A percentile compares a stretch with the other conserved stretches of the same genome.
Conservation (phyloP, 2,888 invertebrate species). For the Eilema caniola region DNA sequence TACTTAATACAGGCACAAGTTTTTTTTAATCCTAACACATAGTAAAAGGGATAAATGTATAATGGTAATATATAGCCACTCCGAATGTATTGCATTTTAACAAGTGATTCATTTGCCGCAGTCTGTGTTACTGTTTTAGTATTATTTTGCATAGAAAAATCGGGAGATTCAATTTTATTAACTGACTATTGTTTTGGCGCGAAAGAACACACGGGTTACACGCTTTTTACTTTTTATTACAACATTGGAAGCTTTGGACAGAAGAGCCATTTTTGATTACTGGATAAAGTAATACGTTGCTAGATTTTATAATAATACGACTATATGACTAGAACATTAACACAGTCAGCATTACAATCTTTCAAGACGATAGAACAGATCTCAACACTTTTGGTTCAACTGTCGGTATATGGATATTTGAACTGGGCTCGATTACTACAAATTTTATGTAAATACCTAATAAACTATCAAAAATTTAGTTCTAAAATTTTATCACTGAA, state of each 20-base stretch:
- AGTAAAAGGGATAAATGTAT: conserved; percentile 54
- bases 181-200: neutral
- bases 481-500: conserved; percentile 45
- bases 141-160: neutral
- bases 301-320: neutral
- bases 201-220: neutral
- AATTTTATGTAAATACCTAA: conserved; percentile 38
- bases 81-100: conserved; percentile 45
- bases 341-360: conserved; percentile 7
- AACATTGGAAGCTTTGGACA: neutral
- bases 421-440: conserved; percentile 28
- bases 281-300: neutral
- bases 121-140: conserved; percentile 24
- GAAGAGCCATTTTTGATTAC: neutral
- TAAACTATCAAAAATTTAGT: conserved; percentile 43
- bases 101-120: conserved; percentile 34
- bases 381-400: conserved; percentile 16
- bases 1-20: conserved; percentile 67
- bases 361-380: conserved; percentile 1
- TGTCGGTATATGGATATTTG: conserved; percentile 25
- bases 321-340: conserved; percentile 19
- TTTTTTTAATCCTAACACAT: conserved; percentile 62
- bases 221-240: too few relatives aligned
- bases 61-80: conserved; percentile 38
- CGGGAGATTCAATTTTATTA: neutral